A percentile compares a stretch with the other conserved stretches of the same genome.
phyloP scores from a whole-genome alignment of 2,113 vertebrate genomes.

The Oreochromis tanganicae region DNA sequence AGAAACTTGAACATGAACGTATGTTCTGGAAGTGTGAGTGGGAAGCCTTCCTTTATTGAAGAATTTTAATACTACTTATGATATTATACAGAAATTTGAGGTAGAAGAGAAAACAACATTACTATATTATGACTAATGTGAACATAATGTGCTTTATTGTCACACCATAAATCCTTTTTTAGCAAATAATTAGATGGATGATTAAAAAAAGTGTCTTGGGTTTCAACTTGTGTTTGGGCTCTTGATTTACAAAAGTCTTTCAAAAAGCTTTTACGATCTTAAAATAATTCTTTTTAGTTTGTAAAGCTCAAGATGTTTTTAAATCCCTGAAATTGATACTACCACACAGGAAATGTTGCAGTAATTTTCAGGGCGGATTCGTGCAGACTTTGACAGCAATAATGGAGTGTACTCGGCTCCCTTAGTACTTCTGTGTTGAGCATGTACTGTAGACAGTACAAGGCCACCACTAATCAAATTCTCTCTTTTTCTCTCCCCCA shows the following conservation, averaged over 20 bases:
- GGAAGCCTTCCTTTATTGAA: neutral
- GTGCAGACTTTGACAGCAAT: slow-evolving; percentile 47
- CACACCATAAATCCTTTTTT: neutral
- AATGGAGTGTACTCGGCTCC: slow-evolving; percentile 23
- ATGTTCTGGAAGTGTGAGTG: neutral
- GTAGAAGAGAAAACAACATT: neutral
- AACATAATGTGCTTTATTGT: neutral
- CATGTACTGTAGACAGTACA: slow-evolving; percentile 52
- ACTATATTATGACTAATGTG: neutral
- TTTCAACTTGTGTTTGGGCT: neutral
- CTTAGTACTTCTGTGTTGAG: slow-evolving; percentile 33
- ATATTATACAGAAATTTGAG: neutral
- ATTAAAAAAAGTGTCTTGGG: neutral
- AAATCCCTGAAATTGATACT: slow-evolving; percentile 10
- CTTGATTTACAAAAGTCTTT: neutral
- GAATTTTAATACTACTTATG: neutral
- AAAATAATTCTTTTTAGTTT: neutral
- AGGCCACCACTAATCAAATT: slow-evolving; percentile 63
- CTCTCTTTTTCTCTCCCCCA: slow-evolving; percentile 48
- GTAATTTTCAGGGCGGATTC: slow-evolving; percentile 29
- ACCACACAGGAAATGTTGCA: slow-evolving; percentile 23
- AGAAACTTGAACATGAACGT: neutral
- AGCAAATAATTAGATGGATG: neutral
- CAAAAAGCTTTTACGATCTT: neutral
- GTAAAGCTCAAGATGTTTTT: neutral